Base-by-base conservation (phyloP, 2,888 invertebrate species). In the Phalera bucephala region DNA sequence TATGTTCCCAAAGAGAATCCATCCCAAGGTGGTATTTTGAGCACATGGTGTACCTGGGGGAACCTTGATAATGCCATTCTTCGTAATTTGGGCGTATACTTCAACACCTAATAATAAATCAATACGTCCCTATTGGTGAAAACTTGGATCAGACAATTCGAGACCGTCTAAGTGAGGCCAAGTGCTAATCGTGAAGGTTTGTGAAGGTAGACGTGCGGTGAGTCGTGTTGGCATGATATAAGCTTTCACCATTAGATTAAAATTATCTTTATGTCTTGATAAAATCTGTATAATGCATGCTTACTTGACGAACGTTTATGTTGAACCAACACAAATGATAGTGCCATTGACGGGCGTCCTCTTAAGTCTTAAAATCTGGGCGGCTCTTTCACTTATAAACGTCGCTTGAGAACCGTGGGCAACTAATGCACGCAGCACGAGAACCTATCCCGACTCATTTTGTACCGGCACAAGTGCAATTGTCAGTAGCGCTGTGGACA, bases 41-140 rank as follows among this genome's bases (percentile, higher is more conserved):
- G 55, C 52, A 31, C 50, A 46, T 20, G 49, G 52, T 13, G 51
- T 25, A 11, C 46, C 49, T 33, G 54, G 45, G 1, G 51, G 51
- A 34, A 51, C 51, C 14, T 40, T 49, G 29, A 52, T 46, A 11
- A 58, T 2, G 1, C 46, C 26, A 1, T 27, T 22, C 17, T 42
- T 31, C 5, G 52, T 11, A 19, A 54, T 54, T 23, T 42, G 40
- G 8, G 52, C 42, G 27, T 31, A 54, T 10, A 38, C 47, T 13
- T 51, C 31, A n/a, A 52, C 46, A 3, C 52, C 45, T 8, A 52
- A 27, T 3, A 42, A 28, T 23, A 49, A 31, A 31, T 49, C 43
- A 7, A 49, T 43, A 17, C 5, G 5, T 17, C 17, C 17, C 17
- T 3, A 17, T 5, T 17, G 17, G 5, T 17, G 17, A 17, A 17